Percentiles rank a stretch among this genome's conserved stretches.
Evolutionary conservation across 2,888 invertebrate species (phyloP).

Genomic region (Leptinotarsa tumamoca): DNA sequence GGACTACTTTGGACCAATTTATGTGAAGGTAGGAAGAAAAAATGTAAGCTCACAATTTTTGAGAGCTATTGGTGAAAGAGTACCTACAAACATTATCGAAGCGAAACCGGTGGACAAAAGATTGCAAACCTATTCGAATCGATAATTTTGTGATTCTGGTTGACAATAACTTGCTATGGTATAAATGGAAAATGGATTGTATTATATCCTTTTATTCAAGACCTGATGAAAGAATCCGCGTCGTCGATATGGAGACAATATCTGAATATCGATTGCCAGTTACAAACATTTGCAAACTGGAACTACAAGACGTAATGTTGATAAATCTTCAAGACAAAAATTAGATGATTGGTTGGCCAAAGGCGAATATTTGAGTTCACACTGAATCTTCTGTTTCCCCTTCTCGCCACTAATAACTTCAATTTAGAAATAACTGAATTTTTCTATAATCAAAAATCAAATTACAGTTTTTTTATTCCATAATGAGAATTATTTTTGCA

Average conservation of each 20-base stretch:
- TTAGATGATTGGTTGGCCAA: not conserved
- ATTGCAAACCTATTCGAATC: constrained; percentile 6
- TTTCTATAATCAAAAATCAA: too few relatives aligned
- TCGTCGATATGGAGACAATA: constrained; percentile 21
- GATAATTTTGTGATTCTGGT: constrained; percentile 24
- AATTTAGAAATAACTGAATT: too few relatives aligned
- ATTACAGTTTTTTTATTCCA: too few relatives aligned
- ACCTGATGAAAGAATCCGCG: constrained; percentile 23
- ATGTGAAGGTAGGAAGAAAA: not conserved
- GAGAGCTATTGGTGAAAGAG: constrained; percentile 52
- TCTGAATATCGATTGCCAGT: constrained; percentile 24
- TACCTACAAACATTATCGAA: constrained; percentile 1
- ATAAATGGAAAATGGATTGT: constrained; percentile 19
- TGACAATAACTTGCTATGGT: constrained; percentile 23
- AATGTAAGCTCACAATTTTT: not conserved
- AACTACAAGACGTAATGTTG: constrained; percentile 2
- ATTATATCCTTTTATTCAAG: constrained; percentile 9
- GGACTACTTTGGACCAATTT: constrained; percentile 4
- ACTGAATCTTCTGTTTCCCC: too few relatives aligned
- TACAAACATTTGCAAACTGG: constrained; percentile 26
- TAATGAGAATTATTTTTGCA: too few relatives aligned
- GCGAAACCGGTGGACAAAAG: constrained; percentile 65
- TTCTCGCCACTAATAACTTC: too few relatives aligned
- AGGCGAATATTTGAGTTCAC: too few relatives aligned
- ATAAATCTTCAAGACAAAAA: not conserved